phyloP scores from a whole-genome alignment of 2,113 vertebrate species.

The Crocuta crocuta region DNA sequence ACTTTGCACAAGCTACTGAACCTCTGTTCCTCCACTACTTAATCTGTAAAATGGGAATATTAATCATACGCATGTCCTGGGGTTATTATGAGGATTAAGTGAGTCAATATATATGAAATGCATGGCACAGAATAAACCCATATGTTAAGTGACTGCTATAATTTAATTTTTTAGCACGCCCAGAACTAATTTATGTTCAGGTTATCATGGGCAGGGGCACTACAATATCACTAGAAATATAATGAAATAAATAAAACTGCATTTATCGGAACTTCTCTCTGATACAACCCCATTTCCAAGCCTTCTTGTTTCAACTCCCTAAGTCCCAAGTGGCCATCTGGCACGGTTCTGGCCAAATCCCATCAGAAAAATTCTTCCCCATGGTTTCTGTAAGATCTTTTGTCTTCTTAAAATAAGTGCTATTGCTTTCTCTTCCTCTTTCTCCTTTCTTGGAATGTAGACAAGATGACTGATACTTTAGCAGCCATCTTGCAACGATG shows the following conservation, averaged over 20 bases:
- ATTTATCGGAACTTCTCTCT: not conserved
- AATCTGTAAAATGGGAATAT: not conserved
- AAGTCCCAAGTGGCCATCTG: not conserved
- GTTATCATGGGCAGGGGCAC: fast-evolving
- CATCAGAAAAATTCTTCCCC: not conserved
- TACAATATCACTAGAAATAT: not conserved
- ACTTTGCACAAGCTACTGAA: not conserved
- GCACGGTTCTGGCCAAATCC: not conserved
- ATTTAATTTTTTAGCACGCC: not conserved
- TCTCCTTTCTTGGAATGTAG: not conserved
- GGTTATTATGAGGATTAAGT: not conserved
- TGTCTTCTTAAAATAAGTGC: not conserved
- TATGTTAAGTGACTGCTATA: not conserved
- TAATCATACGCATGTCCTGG: not conserved
- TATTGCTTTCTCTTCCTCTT: not conserved
- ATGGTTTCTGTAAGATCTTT: not conserved
- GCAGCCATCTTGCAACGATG: not conserved
- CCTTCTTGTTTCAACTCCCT: not conserved
- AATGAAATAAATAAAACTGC: not conserved
- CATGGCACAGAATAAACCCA: not conserved
- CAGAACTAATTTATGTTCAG: not conserved
- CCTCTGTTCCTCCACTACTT: not conserved
- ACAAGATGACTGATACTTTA: not conserved
- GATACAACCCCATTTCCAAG: not conserved
- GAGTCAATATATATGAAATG: not conserved